Conservation (phyloP, 2,888 invertebrate genomes). For the Chouioia cunea region DNA sequence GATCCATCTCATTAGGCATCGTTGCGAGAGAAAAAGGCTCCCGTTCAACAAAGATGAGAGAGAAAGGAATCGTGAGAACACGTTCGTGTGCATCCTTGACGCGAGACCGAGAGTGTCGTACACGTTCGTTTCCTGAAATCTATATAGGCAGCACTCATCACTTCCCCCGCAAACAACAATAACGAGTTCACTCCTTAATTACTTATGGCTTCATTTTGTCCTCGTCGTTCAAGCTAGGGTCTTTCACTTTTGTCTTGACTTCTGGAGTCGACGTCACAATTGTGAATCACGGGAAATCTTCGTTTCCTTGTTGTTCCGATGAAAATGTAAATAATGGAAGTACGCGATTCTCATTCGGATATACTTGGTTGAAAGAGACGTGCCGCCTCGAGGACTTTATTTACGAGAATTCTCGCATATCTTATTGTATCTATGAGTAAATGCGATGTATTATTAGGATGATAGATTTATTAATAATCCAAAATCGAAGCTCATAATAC, state of each 20-base stretch:
- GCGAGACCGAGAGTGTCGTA: slow-evolving; percentile 42
- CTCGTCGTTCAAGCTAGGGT: slow-evolving; percentile 27
- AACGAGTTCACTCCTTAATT: slow-evolving; percentile 48
- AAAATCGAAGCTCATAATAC: too few species aligned
- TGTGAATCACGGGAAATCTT: slow-evolving; percentile 14
- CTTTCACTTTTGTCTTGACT: slow-evolving; percentile 46
- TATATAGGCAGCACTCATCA: slow-evolving; percentile 41
- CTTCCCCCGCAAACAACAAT: slow-evolving; percentile 33
- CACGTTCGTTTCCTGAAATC: slow-evolving; percentile 35
- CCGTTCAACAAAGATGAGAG: background rate
- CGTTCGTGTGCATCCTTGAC: background rate
- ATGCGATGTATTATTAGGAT: too few species aligned
- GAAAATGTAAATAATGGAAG: slow-evolving; percentile 21
- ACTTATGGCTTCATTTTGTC: background rate
- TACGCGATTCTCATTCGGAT: slow-evolving; percentile 2
- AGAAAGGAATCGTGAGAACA: slow-evolving; percentile 5
- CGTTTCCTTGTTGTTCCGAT: slow-evolving; percentile 30
- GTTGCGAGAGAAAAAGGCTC: background rate
- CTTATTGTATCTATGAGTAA: too few species aligned
- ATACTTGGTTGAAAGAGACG: background rate
- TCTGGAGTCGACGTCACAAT: slow-evolving; percentile 1
- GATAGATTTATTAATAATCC: too few species aligned
- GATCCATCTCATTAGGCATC: background rate
- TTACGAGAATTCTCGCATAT: slow-evolving; percentile 13
- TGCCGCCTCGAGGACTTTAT: background rate